These are phyloP conservation scores for Prinia subflava DNA, from an alignment of 2,113 vertebrate genomes.

Conservation along the genomic window DNA sequence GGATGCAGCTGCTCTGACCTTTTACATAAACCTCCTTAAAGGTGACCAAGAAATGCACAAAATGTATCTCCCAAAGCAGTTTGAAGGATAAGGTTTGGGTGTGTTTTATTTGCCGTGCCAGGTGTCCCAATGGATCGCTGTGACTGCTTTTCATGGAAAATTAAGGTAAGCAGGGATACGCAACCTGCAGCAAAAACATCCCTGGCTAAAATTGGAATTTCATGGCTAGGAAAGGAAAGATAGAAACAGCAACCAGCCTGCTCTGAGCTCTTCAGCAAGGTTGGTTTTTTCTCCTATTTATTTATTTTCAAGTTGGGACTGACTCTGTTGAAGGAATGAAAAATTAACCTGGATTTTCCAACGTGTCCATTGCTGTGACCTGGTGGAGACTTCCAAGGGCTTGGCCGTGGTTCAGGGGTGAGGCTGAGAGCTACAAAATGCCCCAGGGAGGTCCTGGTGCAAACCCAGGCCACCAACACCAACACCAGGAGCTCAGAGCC, in stretches of 20 bases:
- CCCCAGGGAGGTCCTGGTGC: background rate
- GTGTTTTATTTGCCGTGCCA: background rate
- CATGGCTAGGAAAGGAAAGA: background rate
- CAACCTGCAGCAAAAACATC: background rate
- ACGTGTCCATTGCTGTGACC: rapidly evolving
- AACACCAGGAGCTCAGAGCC: rapidly evolving
- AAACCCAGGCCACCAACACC: background rate
- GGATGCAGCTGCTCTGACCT: conserved; percentile 23
- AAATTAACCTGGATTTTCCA: background rate
- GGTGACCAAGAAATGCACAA: background rate
- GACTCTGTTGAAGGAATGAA: background rate
- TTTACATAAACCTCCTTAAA: background rate
- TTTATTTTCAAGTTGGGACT: background rate
- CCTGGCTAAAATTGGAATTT: background rate
- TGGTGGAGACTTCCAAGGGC: background rate
- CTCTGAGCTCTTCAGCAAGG: background rate
- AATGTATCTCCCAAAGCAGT: background rate
- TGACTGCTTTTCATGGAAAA: background rate
- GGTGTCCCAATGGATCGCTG: background rate
- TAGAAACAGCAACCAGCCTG: background rate
- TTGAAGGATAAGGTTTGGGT: background rate
- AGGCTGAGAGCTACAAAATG: background rate
- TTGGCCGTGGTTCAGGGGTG: background rate
- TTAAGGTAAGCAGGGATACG: background rate
- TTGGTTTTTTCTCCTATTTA: rapidly evolving